Conservation (phyloP, 2,113 vertebrate species). For the Cebidichthys violaceus region DNA sequence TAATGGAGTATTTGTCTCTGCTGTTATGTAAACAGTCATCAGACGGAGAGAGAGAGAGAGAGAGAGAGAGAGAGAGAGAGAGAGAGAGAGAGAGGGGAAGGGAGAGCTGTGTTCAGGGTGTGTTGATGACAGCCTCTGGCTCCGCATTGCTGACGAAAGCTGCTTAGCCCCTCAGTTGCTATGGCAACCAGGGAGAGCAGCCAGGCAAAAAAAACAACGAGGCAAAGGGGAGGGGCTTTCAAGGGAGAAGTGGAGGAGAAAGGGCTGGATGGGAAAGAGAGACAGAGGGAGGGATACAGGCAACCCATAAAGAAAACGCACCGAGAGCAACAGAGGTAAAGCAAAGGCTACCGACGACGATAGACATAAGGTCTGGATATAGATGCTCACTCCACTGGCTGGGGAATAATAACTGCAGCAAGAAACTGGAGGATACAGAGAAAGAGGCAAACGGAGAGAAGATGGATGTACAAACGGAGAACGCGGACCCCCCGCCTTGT, state of each 20-base stretch:
- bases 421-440: constrained; percentile 50
- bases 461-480: constrained; percentile 95
- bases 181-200: constrained; percentile 90
- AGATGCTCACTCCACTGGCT: constrained; percentile 49
- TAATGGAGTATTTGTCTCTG: constrained; percentile 71
- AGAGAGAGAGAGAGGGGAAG: constrained; percentile 50
- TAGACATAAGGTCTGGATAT: constrained; percentile 50
- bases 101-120: constrained; percentile 73
- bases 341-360: constrained; percentile 33
- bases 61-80: constrained; percentile 55
- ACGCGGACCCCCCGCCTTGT: constrained; percentile 84
- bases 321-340: constrained; percentile 54
- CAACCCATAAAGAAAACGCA: constrained; percentile 83
- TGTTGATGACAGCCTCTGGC: constrained; percentile 88
- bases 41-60: constrained; percentile 60
- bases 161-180: constrained; percentile 90
- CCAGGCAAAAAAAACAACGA: constrained; percentile 86
- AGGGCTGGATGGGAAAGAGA: constrained; percentile 83
- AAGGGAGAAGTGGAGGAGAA: constrained; percentile 87
- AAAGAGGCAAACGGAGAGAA: constrained; percentile 69
- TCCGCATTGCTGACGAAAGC: constrained; percentile 90
- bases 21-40: constrained; percentile 79
- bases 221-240: constrained; percentile 86
- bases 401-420: constrained; percentile 55
- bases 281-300: constrained; percentile 75